These are phyloP conservation scores for Lycorma delicatula DNA, from an alignment of 1,140 invertebrate genomes.

Conservation along the genomic window DNA sequence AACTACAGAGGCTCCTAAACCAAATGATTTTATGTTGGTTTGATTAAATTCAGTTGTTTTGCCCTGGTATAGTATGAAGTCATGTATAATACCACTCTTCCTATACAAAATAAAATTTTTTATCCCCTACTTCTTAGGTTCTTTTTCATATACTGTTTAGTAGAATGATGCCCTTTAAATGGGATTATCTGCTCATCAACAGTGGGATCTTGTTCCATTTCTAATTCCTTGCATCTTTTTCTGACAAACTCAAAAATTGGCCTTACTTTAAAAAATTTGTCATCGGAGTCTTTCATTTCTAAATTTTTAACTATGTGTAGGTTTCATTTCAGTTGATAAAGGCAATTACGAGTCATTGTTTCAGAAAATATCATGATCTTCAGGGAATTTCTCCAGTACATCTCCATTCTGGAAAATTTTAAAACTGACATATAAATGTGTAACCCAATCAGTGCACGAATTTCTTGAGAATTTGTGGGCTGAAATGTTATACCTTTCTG, in stretches of 20 bases:
- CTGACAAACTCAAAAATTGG: slow-evolving; percentile 9
- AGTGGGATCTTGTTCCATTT: slow-evolving; percentile 7
- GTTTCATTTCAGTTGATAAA: slow-evolving; percentile 12
- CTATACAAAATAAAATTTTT: slow-evolving; percentile 16
- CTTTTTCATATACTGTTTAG: slow-evolving; percentile 7
- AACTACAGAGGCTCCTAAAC: slow-evolving; percentile 2
- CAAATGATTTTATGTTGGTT: neutral
- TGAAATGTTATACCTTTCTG: too few relatives aligned
- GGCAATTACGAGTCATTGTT: slow-evolving; percentile 9
- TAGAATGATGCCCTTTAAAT: slow-evolving; percentile 8
- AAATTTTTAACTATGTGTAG: neutral
- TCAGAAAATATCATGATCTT: too few relatives aligned
- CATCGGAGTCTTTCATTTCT: neutral
- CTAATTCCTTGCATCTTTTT: neutral
- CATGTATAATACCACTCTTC: slow-evolving; percentile 12
- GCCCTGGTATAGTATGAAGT: slow-evolving; percentile 17
- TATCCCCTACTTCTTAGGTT: slow-evolving; percentile 14
- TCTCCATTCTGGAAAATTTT: too few relatives aligned
- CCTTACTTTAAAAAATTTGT: slow-evolving; percentile 13
- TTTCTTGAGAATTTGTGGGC: too few relatives aligned
- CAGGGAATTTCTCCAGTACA: too few relatives aligned
- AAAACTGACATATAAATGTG: too few relatives aligned
- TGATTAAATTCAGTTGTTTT: neutral
- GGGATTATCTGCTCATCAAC: slow-evolving; percentile 19
- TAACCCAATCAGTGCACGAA: too few relatives aligned